Evolutionary conservation across 2,888 invertebrate genomes (phyloP).

Genomic region (Spisula subtruncata): DNA sequence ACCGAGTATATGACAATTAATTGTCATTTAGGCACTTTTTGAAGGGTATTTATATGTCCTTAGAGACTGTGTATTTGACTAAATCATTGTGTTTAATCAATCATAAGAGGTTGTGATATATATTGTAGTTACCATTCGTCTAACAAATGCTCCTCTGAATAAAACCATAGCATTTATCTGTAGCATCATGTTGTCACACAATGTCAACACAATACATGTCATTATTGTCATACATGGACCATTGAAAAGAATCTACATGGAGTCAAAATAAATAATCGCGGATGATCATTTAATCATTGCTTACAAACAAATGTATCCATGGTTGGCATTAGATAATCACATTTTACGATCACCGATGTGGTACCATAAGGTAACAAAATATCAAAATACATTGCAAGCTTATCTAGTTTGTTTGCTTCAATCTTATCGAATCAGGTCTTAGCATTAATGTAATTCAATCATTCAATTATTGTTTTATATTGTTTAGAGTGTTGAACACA

Average conservation of each 20-base stretch:
- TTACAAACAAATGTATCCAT: slow-evolving; percentile 24
- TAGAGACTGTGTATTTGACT: too few species aligned
- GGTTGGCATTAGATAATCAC: neutral
- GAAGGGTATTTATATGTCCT: too few species aligned
- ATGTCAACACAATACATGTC: neutral
- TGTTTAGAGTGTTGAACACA: slow-evolving; percentile 7
- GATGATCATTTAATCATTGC: neutral
- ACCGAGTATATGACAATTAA: too few species aligned
- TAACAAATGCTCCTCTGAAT: neutral
- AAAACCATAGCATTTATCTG: neutral
- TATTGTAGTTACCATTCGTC: too few species aligned
- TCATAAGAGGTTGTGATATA: too few species aligned
- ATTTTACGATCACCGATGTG: neutral
- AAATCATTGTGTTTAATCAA: too few species aligned
- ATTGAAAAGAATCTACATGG: neutral
- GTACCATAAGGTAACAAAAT: neutral
- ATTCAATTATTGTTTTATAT: neutral
- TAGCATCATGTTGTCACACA: neutral
- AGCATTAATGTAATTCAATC: slow-evolving; percentile 1
- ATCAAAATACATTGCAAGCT: neutral
- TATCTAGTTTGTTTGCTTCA: neutral
- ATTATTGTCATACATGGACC: neutral
- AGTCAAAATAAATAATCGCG: neutral
- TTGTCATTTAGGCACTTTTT: too few species aligned
- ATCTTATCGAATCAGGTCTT: neutral